Evolutionary conservation across 2,113 vertebrate species (phyloP).

Genomic region (Tragelaphus buxtoni): DNA sequence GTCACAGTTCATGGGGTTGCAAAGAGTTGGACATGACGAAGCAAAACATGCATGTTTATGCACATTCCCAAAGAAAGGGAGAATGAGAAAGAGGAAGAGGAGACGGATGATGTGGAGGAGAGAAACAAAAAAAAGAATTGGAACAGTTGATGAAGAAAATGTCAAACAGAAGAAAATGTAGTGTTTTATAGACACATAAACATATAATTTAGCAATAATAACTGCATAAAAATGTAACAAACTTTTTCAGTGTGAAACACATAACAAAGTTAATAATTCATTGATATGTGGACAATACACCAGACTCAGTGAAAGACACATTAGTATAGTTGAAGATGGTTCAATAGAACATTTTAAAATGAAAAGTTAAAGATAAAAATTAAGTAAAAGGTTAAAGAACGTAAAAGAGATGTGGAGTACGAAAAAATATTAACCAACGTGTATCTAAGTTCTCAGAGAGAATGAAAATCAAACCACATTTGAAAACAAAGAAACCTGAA

Average conservation of each 20-base stretch:
- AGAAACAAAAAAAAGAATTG: rapidly evolving
- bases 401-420: not conserved
- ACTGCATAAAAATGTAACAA: not conserved
- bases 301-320: not conserved
- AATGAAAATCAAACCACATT: not conserved
- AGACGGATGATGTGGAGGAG: not conserved
- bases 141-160: not conserved
- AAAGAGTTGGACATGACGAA: not conserved
- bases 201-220: not conserved
- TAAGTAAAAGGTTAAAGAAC: not conserved
- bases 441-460: not conserved
- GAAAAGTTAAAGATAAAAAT: not conserved
- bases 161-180: not conserved
- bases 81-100: not conserved
- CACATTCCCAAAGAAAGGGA: not conserved
- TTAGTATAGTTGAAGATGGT: not conserved
- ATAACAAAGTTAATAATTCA: not conserved
- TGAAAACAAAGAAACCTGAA: not conserved
- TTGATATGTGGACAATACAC: not conserved
- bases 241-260: rapidly evolving
- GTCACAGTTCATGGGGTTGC: not conserved
- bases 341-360: not conserved
- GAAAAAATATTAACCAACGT: rapidly evolving
- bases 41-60: rapidly evolving
- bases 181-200: rapidly evolving